Evolutionary conservation across 1,140 invertebrate species (phyloP).

Genomic region (Helicoverpa zea): DNA sequence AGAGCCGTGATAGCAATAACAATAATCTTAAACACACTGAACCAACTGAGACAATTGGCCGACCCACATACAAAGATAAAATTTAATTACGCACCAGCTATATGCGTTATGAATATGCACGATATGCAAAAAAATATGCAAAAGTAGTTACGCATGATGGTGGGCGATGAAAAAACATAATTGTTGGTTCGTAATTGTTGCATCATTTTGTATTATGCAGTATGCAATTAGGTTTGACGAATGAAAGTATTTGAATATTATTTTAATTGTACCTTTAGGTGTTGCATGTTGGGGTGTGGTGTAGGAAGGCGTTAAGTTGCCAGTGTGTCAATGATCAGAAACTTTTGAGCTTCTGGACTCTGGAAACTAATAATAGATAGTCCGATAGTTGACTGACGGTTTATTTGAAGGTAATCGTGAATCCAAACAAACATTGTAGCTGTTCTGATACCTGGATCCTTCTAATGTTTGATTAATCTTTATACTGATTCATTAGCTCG

Average conservation of each 20-base stretch:
- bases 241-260: conserved; percentile 32
- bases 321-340: no score
- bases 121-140: conserved; percentile 31
- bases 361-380: no score
- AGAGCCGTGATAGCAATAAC: no score
- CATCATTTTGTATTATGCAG: conserved; percentile 34
- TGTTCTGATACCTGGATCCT: no score
- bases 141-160: conserved; percentile 10
- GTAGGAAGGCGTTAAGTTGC: neutral
- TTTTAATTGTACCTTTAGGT: neutral
- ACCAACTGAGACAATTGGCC: neutral
- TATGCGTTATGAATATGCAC: conserved; percentile 36
- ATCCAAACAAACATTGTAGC: no score
- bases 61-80: conserved; percentile 35
- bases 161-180: conserved; percentile 32
- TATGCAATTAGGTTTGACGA: conserved; percentile 28
- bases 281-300: neutral
- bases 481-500: no score
- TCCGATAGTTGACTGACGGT: no score
- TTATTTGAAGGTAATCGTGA: no score
- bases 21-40: neutral
- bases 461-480: no score
- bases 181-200: conserved; percentile 21
- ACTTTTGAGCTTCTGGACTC: no score
- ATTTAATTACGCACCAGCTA: conserved; percentile 22